These are phyloP conservation scores for Cheilosia vulpina DNA, from an alignment of 2,888 invertebrate species.

Conservation along the genomic window DNA sequence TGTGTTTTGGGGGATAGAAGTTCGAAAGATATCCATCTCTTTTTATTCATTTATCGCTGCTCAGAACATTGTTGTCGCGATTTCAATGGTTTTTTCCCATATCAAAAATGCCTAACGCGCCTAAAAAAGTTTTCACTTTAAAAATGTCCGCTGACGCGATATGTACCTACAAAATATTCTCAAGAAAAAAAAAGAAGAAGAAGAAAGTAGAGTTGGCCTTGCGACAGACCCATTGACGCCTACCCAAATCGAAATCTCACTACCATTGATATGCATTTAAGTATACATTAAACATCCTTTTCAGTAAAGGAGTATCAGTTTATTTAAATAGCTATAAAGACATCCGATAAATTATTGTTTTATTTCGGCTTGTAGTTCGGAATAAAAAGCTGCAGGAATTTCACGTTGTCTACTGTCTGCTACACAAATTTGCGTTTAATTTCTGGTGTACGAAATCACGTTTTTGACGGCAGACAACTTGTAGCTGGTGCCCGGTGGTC, in stretches of 20 bases:
- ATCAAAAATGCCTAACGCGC: too few relatives aligned
- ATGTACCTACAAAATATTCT: too few relatives aligned
- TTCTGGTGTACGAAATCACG: constrained; percentile 42
- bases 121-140: too few relatives aligned
- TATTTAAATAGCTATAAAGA: too few relatives aligned
- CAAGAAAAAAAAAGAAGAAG: too few relatives aligned
- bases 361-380: not conserved
- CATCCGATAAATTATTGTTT: not conserved
- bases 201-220: not conserved
- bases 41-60: too few relatives aligned
- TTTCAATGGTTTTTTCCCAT: too few relatives aligned
- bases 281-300: not conserved
- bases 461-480: constrained; percentile 66
- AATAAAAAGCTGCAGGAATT: not conserved
- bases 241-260: not conserved
- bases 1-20: too few relatives aligned
- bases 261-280: not conserved
- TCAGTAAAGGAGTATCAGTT: not conserved
- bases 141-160: too few relatives aligned
- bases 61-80: too few relatives aligned
- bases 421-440: constrained; percentile 47
- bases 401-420: not conserved
- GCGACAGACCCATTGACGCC: not conserved
- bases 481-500: constrained; percentile 60
- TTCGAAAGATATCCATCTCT: too few relatives aligned